A percentile compares a stretch with the other conserved stretches of the same genome.
These are phyloP conservation scores for Cryptomyrus ogoouensis DNA, from an alignment of 2,113 vertebrate species.

Conservation along the genomic window DNA sequence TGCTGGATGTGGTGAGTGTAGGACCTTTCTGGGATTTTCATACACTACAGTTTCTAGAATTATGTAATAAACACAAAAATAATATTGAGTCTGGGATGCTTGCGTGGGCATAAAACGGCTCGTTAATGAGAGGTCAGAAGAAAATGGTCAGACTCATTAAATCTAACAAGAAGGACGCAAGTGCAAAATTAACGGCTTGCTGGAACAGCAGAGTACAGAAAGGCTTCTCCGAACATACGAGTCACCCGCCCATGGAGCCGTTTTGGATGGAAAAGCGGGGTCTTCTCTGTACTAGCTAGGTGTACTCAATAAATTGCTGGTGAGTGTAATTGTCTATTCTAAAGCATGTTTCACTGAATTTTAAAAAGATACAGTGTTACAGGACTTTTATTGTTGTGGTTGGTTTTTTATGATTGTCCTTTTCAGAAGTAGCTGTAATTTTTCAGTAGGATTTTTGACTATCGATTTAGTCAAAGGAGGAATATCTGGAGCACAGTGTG, in stretches of 20 bases:
- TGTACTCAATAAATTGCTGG: background rate
- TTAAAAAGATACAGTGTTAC: background rate
- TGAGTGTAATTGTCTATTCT: background rate
- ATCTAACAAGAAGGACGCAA: background rate
- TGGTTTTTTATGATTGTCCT: background rate
- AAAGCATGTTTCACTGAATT: background rate
- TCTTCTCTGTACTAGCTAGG: background rate
- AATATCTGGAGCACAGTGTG: background rate
- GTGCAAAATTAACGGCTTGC: background rate
- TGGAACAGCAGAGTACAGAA: background rate
- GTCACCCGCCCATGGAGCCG: background rate
- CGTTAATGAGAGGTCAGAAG: background rate
- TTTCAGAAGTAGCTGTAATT: background rate
- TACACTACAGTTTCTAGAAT: background rate
- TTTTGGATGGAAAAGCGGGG: background rate
- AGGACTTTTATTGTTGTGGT: background rate
- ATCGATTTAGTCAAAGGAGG: background rate
- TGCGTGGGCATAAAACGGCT: background rate
- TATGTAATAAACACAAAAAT: background rate
- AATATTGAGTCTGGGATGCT: background rate
- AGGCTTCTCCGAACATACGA: background rate
- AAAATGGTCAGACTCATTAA: background rate
- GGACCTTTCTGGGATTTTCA: background rate
- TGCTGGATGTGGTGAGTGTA: background rate
- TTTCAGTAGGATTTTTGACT: background rate